Evolutionary conservation across 2,113 vertebrate genomes (phyloP).

Genomic region (Orycteropus afer): DNA sequence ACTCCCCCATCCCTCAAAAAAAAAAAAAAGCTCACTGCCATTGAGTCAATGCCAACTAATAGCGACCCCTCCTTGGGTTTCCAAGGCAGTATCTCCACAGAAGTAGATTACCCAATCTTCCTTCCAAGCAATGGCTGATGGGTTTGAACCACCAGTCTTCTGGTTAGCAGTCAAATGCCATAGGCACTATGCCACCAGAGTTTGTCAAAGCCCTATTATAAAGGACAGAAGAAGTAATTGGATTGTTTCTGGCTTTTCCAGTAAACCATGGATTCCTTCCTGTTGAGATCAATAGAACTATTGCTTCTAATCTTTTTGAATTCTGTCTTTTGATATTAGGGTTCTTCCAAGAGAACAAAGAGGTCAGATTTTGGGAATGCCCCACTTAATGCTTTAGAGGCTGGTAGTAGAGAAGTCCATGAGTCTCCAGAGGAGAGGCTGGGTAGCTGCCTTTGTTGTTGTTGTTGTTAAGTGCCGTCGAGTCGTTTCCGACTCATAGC

Average conservation of each 20-base stretch:
- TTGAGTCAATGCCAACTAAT: too few relatives aligned
- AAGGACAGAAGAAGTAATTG: constrained; percentile 42
- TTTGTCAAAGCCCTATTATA: not conserved
- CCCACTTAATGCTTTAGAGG: not conserved
- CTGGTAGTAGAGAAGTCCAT: not conserved
- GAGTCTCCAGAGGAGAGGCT: not conserved
- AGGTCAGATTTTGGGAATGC: not conserved
- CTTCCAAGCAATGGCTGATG: too few relatives aligned
- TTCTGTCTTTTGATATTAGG: not conserved
- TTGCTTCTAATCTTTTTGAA: constrained; percentile 35
- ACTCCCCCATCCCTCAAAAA: too few relatives aligned
- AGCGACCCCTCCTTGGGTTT: too few relatives aligned
- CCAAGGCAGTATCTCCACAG: too few relatives aligned
- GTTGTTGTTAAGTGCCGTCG: too few relatives aligned
- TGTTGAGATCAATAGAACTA: constrained; percentile 29
- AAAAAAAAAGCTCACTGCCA: too few relatives aligned
- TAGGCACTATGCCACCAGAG: too few relatives aligned
- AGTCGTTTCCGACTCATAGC: too few relatives aligned
- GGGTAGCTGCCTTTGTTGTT: not conserved
- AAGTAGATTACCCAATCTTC: too few relatives aligned
- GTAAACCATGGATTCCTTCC: not conserved
- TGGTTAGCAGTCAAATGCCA: too few relatives aligned
- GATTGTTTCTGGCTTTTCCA: not conserved
- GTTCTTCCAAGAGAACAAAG: not conserved
- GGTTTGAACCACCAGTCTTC: too few relatives aligned